Conservation (phyloP, 2,888 invertebrate species). For the Temnothorax ravouxi region DNA sequence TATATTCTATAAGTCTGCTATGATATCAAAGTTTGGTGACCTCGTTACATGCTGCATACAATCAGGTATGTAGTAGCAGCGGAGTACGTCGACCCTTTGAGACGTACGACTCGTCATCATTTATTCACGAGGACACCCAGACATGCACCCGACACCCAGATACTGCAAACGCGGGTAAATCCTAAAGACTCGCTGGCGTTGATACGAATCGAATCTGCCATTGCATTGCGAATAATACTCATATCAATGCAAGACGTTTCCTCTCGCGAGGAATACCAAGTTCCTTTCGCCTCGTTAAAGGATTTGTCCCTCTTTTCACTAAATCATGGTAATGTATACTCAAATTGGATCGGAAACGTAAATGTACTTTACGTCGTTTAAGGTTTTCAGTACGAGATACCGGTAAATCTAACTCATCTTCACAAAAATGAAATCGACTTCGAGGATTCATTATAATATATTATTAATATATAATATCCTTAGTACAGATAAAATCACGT, state of each 20-base stretch:
- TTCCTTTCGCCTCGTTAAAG: conserved; percentile 43
- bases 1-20: conserved; percentile 20
- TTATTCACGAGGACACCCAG: conserved; percentile 58
- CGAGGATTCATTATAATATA: not conserved
- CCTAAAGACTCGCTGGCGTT: conserved; percentile 43
- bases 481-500: not conserved
- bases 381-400: conserved; percentile 5
- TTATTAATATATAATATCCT: conserved; percentile 3
- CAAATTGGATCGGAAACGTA: conserved; percentile 33
- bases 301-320: conserved; percentile 31
- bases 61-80: conserved; percentile 31
- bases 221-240: conserved; percentile 30
- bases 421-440: not conserved
- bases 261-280: not conserved
- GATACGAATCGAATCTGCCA: conserved; percentile 43
- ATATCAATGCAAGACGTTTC: conserved; percentile 17
- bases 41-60: conserved; percentile 49
- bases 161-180: conserved; percentile 42
- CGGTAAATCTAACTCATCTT: conserved; percentile 16
- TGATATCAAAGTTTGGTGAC: conserved; percentile 43
- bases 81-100: conserved; percentile 51
- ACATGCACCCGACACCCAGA: too few relatives aligned
- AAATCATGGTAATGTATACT: conserved; percentile 35
- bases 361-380: conserved; percentile 30
- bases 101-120: conserved; percentile 45